Evolutionary conservation across 2,888 invertebrate genomes (phyloP).

Genomic region (Carabus problematicus): DNA sequence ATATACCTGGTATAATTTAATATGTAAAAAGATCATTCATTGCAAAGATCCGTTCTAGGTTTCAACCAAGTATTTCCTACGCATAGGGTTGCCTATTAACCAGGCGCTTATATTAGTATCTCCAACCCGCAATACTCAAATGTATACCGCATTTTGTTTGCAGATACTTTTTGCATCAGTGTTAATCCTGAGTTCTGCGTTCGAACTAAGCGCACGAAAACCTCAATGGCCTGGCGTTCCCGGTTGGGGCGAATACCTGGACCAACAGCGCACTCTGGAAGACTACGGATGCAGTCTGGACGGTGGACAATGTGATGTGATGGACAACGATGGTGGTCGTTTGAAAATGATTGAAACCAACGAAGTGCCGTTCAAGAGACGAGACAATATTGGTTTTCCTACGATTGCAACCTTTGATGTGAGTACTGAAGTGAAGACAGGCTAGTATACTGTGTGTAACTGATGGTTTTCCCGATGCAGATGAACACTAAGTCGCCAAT

Average conservation of each 20-base stretch:
- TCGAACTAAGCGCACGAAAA: background rate
- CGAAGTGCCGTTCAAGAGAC: constrained; percentile 28
- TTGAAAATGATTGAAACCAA: constrained; percentile 31
- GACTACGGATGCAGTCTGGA: constrained; percentile 30
- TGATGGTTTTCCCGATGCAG: background rate
- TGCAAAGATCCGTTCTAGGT: no score
- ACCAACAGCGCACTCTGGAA: constrained; percentile 1
- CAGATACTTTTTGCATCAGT: constrained; percentile 17
- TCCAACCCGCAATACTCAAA: no score
- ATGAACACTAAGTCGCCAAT: constrained; percentile 17
- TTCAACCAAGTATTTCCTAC: no score
- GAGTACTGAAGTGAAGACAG: no score
- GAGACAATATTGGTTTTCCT: constrained; percentile 13
- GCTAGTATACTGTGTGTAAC: background rate
- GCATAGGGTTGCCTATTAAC: no score
- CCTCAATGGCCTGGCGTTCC: constrained; percentile 29
- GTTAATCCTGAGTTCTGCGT: constrained; percentile 12
- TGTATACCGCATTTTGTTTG: no score
- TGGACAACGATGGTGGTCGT: constrained; percentile 5
- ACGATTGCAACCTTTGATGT: constrained; percentile 19
- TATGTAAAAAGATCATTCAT: no score
- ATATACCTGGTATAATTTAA: no score
- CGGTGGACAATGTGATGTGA: constrained; percentile 28
- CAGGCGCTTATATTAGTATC: no score
- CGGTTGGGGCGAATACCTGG: constrained; percentile 13